These are phyloP conservation scores for Oscheius sp. DNA, from an alignment of 2,888 invertebrate genomes.

Conservation along the genomic window DNA sequence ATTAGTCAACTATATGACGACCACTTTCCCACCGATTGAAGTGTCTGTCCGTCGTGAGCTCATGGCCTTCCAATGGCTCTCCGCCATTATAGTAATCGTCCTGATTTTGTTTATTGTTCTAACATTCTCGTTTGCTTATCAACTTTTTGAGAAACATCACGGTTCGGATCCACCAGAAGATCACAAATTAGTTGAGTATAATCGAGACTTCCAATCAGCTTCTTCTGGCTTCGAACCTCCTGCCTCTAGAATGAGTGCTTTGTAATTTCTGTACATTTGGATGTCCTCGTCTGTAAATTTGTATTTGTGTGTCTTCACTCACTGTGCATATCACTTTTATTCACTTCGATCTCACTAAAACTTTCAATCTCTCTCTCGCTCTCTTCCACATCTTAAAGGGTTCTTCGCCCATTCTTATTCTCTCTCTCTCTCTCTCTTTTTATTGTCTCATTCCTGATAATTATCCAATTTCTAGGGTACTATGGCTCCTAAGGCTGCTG, in stretches of 20 bases:
- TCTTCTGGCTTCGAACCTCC: constrained; percentile 34
- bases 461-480: constrained; percentile 28
- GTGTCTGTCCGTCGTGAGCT: constrained; percentile 59
- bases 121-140: constrained; percentile 56
- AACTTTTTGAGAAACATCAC: constrained; percentile 33
- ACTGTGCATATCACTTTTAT: constrained; percentile 12
- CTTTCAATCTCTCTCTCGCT: constrained; percentile 22
- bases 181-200: constrained; percentile 40
- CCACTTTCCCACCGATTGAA: constrained; percentile 68
- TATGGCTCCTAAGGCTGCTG: constrained; percentile 53
- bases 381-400: constrained; percentile 7
- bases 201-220: constrained; percentile 17
- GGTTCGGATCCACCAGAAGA: constrained; percentile 29
- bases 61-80: constrained; percentile 54
- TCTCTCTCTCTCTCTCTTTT: constrained; percentile 14
- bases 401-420: constrained; percentile 11
- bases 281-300: too few relatives aligned
- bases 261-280: constrained; percentile 20
- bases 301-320: neutral
- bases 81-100: constrained; percentile 53
- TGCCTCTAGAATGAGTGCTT: constrained; percentile 34
- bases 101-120: constrained; percentile 55
- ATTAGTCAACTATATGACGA: constrained; percentile 70
- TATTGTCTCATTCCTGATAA: neutral
- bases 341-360: constrained; percentile 30